Conservation (phyloP, 2,797 vertebrate genomes). For the Lycodopsis pacificus region DNA sequence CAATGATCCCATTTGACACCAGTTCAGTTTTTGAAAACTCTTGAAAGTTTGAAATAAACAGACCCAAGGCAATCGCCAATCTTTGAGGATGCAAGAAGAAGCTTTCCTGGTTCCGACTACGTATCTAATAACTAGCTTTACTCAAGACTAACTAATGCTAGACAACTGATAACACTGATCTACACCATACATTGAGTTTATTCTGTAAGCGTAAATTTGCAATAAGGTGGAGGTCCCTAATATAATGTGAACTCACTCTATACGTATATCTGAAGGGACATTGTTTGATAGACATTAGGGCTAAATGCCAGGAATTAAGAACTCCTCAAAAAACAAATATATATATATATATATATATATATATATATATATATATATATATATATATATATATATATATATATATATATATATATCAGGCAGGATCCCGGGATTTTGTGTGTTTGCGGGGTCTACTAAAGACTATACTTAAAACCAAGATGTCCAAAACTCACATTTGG, state of each 20-base stretch:
- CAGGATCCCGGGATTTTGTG: background rate
- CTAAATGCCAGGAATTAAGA: background rate
- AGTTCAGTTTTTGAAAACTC: background rate
- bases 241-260: background rate
- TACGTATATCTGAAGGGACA: background rate
- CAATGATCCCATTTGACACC: background rate
- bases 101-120: background rate
- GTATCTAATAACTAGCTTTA: background rate
- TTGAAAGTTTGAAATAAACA: background rate
- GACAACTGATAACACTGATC: background rate
- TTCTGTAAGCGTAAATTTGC: background rate
- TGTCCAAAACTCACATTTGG: conserved; percentile 3
- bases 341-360: background rate
- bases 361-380: background rate
- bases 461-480: background rate
- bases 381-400: too few relatives aligned
- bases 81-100: background rate
- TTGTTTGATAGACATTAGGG: background rate
- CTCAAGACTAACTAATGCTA: background rate
- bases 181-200: background rate
- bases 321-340: too few relatives aligned
- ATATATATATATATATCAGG: background rate
- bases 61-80: background rate
- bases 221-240: background rate
- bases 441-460: background rate